phyloP scores from a whole-genome alignment of 2,888 invertebrate species.

The Sepiola atlantica region DNA sequence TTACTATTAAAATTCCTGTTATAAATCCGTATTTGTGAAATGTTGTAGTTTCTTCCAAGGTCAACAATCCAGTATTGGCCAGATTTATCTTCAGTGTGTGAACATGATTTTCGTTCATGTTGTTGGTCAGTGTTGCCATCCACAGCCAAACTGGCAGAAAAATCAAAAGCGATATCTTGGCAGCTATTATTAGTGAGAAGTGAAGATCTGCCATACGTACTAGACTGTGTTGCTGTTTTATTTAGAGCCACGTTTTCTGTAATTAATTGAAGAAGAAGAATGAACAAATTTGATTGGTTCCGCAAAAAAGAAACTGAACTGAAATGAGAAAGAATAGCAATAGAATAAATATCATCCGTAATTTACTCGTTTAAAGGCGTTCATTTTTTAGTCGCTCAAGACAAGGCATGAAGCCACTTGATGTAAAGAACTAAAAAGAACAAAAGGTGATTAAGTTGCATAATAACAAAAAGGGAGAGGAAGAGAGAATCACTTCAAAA shows the following conservation, averaged over 20 bases:
- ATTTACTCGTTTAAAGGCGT: no score
- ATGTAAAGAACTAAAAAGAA: no score
- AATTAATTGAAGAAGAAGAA: neutral
- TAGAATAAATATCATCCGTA: no score
- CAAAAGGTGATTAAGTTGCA: no score
- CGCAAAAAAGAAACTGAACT: no score
- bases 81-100: fast-evolving
- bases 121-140: neutral
- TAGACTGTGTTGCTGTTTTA: neutral
- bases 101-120: neutral
- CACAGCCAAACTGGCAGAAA: neutral
- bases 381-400: no score
- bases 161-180: neutral
- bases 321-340: no score
- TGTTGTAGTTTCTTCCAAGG: neutral
- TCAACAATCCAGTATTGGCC: neutral
- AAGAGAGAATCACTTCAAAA: no score
- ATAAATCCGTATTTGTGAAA: neutral
- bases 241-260: neutral
- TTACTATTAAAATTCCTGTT: neutral
- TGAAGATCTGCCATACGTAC: neutral
- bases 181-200: neutral
- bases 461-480: no score
- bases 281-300: no score
- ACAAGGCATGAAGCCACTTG: no score